Percentiles rank a stretch among this genome's conserved stretches.
phyloP scores from a whole-genome alignment of 2,113 vertebrate species.

The Aythya baeri region DNA sequence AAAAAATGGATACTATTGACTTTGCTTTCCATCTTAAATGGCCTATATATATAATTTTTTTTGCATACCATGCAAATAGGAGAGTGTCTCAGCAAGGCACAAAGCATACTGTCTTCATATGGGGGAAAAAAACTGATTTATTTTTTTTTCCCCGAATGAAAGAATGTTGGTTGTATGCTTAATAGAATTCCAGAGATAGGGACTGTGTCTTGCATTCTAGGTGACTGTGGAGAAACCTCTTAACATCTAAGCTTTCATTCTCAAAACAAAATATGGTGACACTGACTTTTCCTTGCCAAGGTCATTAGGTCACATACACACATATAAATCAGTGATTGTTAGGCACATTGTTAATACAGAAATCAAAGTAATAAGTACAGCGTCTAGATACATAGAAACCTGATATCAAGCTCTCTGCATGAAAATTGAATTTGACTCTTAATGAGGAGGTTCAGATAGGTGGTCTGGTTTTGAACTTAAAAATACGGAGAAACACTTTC shows the following conservation, averaged over 20 bases:
- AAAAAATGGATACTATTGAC: background rate
- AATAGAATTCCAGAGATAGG: background rate
- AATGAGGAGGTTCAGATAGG: constrained; percentile 44
- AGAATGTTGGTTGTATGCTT: background rate
- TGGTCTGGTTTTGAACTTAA: constrained; percentile 54
- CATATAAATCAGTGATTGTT: background rate
- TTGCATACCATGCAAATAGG: background rate
- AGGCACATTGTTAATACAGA: background rate
- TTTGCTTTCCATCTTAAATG: background rate
- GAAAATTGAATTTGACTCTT: constrained; percentile 41
- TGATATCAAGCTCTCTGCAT: background rate
- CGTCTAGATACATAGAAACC: background rate
- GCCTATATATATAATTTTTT: background rate
- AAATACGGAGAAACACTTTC: constrained; percentile 49
- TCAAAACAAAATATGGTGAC: background rate
- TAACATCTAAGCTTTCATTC: background rate
- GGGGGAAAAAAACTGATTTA: background rate
- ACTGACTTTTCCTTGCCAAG: background rate
- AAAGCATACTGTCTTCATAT: background rate
- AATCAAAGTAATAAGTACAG: constrained; percentile 10
- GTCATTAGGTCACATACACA: background rate
- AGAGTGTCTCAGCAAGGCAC: background rate
- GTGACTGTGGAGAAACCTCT: background rate
- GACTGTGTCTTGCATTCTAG: background rate
- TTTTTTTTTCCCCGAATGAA: background rate